A percentile compares a stretch with the other conserved stretches of the same genome.
Conservation (phyloP, 2,113 vertebrate species). For the Phaetusa simplex region DNA sequence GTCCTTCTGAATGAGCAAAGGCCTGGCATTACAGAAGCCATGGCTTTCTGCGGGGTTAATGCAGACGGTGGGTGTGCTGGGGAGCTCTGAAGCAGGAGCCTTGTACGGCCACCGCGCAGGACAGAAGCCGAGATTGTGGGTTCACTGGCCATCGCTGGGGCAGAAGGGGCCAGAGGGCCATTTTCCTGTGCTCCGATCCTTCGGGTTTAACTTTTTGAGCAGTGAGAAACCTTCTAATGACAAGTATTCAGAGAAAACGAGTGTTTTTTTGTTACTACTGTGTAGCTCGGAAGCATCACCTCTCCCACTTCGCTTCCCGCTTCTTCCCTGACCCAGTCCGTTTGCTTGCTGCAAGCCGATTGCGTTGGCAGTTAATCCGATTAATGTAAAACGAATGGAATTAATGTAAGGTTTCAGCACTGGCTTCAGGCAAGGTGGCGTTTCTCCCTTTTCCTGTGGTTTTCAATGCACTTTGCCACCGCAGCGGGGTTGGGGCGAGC, state of each 20-base stretch:
- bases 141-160: accelerated
- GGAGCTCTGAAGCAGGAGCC: not conserved
- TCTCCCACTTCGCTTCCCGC: accelerated
- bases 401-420: not conserved
- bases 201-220: not conserved
- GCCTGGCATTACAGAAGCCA: not conserved
- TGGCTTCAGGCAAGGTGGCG: not conserved
- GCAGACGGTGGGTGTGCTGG: not conserved
- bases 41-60: accelerated
- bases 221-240: not conserved
- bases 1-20: not conserved
- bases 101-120: accelerated
- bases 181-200: not conserved
- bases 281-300: not conserved
- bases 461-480: not conserved
- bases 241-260: not conserved
- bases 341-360: not conserved
- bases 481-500: not conserved
- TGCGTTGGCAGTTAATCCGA: not conserved
- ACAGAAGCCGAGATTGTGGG: accelerated
- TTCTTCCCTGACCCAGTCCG: not conserved
- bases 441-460: not conserved
- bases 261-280: accelerated
- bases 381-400: too few species aligned
- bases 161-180: not conserved